Evolutionary conservation across 2,797 vertebrate species (phyloP).

Genomic region (Sebastes reedi): DNA sequence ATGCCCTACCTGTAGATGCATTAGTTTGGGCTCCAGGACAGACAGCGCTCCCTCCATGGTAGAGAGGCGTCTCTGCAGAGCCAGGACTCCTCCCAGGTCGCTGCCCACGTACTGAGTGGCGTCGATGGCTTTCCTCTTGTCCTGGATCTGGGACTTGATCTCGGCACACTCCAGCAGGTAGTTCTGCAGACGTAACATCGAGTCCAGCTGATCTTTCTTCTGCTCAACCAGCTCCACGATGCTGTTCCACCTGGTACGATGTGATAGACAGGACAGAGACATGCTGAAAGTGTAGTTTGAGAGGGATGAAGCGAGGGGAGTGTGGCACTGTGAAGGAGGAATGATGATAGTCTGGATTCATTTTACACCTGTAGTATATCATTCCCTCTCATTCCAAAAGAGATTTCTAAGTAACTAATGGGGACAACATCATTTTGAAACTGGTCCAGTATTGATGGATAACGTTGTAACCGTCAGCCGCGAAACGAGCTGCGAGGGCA

Average conservation of each 20-base stretch:
- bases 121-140: slow-evolving; percentile 92
- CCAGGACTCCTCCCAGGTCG: slow-evolving; percentile 87
- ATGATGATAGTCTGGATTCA: not conserved
- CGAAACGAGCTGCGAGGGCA: no score
- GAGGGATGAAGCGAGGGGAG: not conserved
- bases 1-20: slow-evolving; percentile 81
- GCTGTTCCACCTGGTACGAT: slow-evolving; percentile 88
- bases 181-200: slow-evolving; percentile 91
- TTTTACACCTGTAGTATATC: not conserved
- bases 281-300: not conserved
- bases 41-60: slow-evolving; percentile 92
- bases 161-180: slow-evolving; percentile 92
- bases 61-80: slow-evolving; percentile 90
- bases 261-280: not conserved
- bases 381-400: not conserved
- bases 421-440: no score
- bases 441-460: no score
- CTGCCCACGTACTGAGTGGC: slow-evolving; percentile 86
- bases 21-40: slow-evolving; percentile 90
- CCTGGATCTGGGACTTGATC: slow-evolving; percentile 91
- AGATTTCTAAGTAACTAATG: not conserved
- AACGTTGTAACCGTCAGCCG: no score
- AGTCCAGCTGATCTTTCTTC: slow-evolving; percentile 89
- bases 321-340: not conserved
- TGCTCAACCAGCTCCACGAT: slow-evolving; percentile 93